A percentile compares a stretch with the other conserved stretches of the same genome.
Conservation (phyloP, 2,113 vertebrate genomes). For the Rhabdornis inornatus region DNA sequence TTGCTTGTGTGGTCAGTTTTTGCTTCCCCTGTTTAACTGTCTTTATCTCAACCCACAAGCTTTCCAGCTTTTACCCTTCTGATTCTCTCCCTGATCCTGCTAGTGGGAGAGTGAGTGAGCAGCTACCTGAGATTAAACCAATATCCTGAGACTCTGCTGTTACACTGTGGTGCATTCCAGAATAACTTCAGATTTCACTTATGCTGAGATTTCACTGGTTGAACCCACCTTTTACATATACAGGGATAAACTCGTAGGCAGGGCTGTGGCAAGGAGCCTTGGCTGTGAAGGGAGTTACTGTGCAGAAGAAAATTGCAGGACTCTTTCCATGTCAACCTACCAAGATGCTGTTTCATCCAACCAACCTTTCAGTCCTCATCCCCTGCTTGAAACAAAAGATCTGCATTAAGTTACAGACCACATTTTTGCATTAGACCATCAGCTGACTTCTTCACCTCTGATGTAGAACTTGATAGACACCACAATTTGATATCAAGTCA, state of each 20-base stretch:
- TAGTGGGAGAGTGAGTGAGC: rapidly evolving
- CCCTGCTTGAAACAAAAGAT: neutral
- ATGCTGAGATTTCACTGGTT: neutral
- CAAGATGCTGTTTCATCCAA: neutral
- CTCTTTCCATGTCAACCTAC: neutral
- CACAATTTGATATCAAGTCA: neutral
- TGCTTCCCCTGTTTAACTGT: neutral
- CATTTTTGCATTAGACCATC: neutral
- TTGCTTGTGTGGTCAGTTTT: neutral
- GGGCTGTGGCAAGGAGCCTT: neutral
- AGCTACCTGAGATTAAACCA: neutral
- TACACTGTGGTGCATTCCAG: neutral
- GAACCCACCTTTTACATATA: neutral
- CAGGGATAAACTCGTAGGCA: neutral
- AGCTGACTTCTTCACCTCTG: neutral
- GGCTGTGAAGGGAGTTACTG: neutral
- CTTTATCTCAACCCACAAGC: neutral
- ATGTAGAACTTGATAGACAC: neutral
- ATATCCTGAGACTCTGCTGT: neutral
- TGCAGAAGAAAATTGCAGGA: neutral
- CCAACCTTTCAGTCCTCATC: neutral
- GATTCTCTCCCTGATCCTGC: rapidly evolving
- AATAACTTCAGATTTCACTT: neutral
- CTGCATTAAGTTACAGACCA: neutral
- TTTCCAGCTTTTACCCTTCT: neutral